Evolutionary conservation across 1,140 invertebrate species (phyloP), one percentile per base, ranked within the genome.

Genomic region (Drosophila sp.): DNA sequence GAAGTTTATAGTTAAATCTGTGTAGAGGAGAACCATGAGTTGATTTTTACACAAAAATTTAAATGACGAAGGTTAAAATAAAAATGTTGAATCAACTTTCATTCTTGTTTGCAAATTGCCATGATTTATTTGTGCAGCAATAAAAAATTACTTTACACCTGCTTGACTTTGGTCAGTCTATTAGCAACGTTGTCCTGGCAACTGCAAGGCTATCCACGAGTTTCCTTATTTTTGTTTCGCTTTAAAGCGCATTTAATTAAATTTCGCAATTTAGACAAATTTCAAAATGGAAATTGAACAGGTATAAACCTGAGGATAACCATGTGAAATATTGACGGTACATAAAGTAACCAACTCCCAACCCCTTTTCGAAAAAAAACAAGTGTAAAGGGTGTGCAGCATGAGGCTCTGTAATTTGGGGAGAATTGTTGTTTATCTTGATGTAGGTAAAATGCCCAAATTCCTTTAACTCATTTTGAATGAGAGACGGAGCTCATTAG

Each of bases 401-500:
- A 7, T 17, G 17, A n/a, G 44, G 44, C 2, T 44, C 7, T 44
- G 41, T 44, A 44, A 44, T 44, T 44, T 6, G 41, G 17, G 23
- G 25, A 17, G 25, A 50, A 50, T 27, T 50, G 44, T 50, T 50
- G 44, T 50, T 50, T 50, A 50, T 50, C 44, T 50, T 50, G 44
- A 50, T 50, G 44, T 27, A 50, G 44, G 44, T 50, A 23, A 50
- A 50, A 50, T 3, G 25, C 23, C 44, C 7, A 50, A 50, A 50
- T 17, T 50, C 25, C 44, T 50, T 50, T 50, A 50, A 50, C 44
- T 50, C 44, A 50, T 50, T 50, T 50, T 27, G 11, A 50, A 50
- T 50, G 44, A 50, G 44, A 50, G 25, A 50, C 44, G 44, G 23
- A 50, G 44, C 44, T 50, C 44, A 50, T 50, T 50, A 50, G 44